These are phyloP conservation scores for Aporrectodea caliginosa DNA, from an alignment of 1,140 invertebrate species.

Conservation along the genomic window DNA sequence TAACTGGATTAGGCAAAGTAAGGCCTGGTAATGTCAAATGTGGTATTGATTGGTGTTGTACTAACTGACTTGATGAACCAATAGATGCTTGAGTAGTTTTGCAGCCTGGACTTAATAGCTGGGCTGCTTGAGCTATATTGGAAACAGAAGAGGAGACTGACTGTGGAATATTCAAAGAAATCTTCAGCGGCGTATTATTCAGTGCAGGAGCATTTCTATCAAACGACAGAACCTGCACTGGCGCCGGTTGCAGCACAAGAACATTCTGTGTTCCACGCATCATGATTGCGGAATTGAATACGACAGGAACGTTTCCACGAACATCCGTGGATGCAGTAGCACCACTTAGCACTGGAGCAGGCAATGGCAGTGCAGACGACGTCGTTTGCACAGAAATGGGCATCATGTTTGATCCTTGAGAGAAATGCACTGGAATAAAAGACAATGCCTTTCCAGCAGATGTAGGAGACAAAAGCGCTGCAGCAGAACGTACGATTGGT, in stretches of 20 bases:
- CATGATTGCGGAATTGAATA: background rate
- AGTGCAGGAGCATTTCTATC: background rate
- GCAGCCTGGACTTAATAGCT: background rate
- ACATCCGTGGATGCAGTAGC: background rate
- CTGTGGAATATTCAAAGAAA: background rate
- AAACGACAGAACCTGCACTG: background rate
- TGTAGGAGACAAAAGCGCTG: too few species aligned
- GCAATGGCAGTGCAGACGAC: background rate
- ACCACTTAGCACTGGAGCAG: background rate
- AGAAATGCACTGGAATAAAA: too few species aligned
- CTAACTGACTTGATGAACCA: background rate
- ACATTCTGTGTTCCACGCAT: background rate
- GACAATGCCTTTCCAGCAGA: too few species aligned
- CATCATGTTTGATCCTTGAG: too few species aligned
- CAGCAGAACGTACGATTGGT: too few species aligned
- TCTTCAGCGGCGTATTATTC: background rate
- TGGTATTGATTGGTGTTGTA: background rate
- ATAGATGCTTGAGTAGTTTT: background rate
- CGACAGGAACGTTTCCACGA: background rate
- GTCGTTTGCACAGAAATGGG: too few species aligned
- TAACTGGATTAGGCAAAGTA: background rate
- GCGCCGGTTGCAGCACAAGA: background rate
- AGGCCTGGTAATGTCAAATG: background rate
- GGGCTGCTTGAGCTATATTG: background rate
- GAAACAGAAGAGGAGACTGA: background rate